phyloP scores from a whole-genome alignment of 2,888 invertebrate species.

The Eutolmus rufibarbis region DNA sequence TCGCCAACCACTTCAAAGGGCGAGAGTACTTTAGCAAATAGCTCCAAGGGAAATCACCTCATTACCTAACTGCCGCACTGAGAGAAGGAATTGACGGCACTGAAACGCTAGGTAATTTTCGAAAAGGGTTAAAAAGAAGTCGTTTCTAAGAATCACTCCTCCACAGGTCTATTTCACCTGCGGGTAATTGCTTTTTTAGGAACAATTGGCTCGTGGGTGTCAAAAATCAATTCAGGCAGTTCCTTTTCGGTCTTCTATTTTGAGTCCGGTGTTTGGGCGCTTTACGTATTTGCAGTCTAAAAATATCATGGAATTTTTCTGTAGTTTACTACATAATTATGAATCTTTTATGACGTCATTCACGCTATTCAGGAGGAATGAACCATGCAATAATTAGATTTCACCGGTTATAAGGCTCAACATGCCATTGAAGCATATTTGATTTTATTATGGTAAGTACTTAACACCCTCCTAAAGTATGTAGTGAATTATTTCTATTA shows the following conservation, averaged over 20 bases:
- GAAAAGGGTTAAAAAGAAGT: neutral
- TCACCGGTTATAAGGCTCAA: neutral
- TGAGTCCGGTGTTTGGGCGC: neutral
- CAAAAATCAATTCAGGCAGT: neutral
- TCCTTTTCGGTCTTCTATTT: neutral
- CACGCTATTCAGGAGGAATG: neutral
- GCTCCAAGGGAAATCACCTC: neutral
- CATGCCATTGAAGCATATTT: neutral
- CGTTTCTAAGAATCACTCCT: neutral
- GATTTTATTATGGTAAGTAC: neutral
- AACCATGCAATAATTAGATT: neutral
- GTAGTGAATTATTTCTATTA: neutral
- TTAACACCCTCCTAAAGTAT: neutral
- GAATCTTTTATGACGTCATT: neutral
- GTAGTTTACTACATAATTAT: neutral
- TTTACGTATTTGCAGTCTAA: neutral
- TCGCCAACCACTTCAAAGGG: neutral
- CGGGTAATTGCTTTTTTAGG: neutral
- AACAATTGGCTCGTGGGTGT: neutral
- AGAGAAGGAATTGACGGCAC: neutral
- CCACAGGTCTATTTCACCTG: neutral
- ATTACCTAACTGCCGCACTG: neutral
- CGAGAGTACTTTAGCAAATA: neutral
- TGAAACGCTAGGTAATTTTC: neutral
- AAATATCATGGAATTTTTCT: neutral